phyloP scores from a whole-genome alignment of 2,888 invertebrate genomes.

The Thumatha senex region DNA sequence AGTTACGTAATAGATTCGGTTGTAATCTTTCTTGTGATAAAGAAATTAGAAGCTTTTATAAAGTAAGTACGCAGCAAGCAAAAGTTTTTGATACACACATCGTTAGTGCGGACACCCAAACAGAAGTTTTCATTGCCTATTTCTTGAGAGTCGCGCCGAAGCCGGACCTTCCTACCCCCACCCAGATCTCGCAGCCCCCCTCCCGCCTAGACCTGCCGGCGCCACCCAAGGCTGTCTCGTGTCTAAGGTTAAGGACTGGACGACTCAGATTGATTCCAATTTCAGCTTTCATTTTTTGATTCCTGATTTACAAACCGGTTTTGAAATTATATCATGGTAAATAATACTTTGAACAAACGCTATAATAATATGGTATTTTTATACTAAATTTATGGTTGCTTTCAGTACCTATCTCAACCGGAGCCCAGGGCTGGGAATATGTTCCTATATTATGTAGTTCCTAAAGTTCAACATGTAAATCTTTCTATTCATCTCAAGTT shows the following conservation, averaged over 20 bases:
- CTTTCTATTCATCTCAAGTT: too few relatives aligned
- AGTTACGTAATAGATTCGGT: too few relatives aligned
- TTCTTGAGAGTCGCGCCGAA: slow-evolving; percentile 34
- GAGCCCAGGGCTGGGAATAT: too few relatives aligned
- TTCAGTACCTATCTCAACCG: too few relatives aligned
- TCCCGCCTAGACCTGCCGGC: slow-evolving; percentile 52
- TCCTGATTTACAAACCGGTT: not conserved
- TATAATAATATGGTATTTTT: too few relatives aligned
- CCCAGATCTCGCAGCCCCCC: slow-evolving; percentile 18
- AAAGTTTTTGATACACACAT: slow-evolving; percentile 24
- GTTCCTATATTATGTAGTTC: too few relatives aligned
- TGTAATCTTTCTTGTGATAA: too few relatives aligned
- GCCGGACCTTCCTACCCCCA: slow-evolving; percentile 1
- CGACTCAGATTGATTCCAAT: slow-evolving; percentile 43
- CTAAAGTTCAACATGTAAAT: too few relatives aligned
- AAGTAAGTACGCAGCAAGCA: too few relatives aligned
- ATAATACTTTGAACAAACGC: not conserved
- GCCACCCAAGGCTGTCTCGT: slow-evolving; percentile 71
- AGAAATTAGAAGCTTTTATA: too few relatives aligned
- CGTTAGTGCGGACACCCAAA: slow-evolving; percentile 44
- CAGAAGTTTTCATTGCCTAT: slow-evolving; percentile 33
- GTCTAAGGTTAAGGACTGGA: slow-evolving; percentile 61
- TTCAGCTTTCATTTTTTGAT: slow-evolving; percentile 2
- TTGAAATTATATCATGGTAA: not conserved
- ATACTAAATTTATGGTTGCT: too few relatives aligned